A percentile compares a stretch with the other conserved stretches of the same genome.
These are phyloP conservation scores for Mormyrus iriodes DNA, from an alignment of 2,113 vertebrate genomes.

Conservation along the genomic window DNA sequence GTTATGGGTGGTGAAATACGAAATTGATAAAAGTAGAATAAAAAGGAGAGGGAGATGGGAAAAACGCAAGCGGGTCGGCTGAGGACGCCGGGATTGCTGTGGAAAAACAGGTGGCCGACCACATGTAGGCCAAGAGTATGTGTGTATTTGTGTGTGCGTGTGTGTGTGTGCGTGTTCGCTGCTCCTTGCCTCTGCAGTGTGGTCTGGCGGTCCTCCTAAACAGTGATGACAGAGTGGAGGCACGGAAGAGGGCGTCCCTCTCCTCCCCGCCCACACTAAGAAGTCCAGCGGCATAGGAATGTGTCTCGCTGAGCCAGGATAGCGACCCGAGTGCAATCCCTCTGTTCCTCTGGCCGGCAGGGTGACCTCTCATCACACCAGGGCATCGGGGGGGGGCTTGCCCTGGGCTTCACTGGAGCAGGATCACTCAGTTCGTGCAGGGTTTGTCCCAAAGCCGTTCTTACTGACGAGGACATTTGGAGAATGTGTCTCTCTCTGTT, in stretches of 20 bases:
- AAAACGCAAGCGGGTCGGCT: conserved; percentile 13
- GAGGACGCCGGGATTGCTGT: conserved; percentile 21
- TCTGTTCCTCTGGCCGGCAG: neutral
- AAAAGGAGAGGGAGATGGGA: conserved; percentile 7
- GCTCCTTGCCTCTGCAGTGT: neutral
- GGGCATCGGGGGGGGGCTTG: neutral
- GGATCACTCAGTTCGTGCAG: neutral
- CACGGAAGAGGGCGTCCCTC: neutral
- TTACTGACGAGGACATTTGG: neutral
- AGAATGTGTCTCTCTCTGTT: neutral
- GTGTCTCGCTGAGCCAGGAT: neutral
- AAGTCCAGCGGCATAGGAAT: neutral
- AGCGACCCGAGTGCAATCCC: neutral
- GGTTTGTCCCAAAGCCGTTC: neutral
- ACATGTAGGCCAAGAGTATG: neutral
- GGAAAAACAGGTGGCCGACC: conserved; percentile 25
- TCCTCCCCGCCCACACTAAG: neutral
- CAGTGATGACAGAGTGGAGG: neutral
- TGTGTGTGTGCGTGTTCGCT: neutral
- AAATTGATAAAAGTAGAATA: neutral
- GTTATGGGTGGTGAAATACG: neutral
- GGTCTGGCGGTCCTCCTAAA: neutral
- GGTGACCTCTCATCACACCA: neutral
- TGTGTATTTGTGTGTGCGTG: neutral
- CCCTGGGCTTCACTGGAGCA: neutral